Conservation (phyloP, 2,113 vertebrate genomes). For the Caranx ignobilis region DNA sequence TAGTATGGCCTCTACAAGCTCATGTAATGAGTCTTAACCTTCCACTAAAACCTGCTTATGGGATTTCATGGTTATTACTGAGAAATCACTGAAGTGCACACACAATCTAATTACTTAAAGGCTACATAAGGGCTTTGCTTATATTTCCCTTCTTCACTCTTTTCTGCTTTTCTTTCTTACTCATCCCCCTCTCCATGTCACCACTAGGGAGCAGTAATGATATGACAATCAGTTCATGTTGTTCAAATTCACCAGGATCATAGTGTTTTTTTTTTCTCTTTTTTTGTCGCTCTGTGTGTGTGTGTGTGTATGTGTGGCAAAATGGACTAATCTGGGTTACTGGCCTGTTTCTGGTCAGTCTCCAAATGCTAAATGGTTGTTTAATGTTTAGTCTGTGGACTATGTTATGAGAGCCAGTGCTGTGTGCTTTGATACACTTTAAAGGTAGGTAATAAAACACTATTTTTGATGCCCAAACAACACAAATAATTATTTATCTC, state of each 20-base stretch:
- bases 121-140: neutral
- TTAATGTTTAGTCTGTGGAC: conserved; percentile 17
- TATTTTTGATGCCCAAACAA: neutral
- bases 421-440: neutral
- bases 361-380: conserved; percentile 28
- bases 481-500: neutral
- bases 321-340: conserved; percentile 7
- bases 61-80: conserved; percentile 58
- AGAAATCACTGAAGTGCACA: conserved; percentile 10
- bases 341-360: conserved; percentile 26
- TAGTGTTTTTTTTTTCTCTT: neutral
- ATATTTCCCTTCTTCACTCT: neutral
- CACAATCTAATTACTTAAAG: conserved; percentile 16
- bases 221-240: conserved; percentile 8
- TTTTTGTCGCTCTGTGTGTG: neutral
- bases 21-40: conserved; percentile 57
- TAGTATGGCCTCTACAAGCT: conserved; percentile 26
- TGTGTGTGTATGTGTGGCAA: neutral
- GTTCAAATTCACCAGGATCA: conserved; percentile 9
- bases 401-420: neutral
- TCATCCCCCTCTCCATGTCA: neutral
- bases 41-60: conserved; percentile 51
- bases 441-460: neutral
- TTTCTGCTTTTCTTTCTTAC: neutral
- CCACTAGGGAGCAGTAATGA: conserved; percentile 67